Evolutionary conservation across 2,113 vertebrate genomes (phyloP).

Genomic region (Hypocryptadius cinnamomeus): DNA sequence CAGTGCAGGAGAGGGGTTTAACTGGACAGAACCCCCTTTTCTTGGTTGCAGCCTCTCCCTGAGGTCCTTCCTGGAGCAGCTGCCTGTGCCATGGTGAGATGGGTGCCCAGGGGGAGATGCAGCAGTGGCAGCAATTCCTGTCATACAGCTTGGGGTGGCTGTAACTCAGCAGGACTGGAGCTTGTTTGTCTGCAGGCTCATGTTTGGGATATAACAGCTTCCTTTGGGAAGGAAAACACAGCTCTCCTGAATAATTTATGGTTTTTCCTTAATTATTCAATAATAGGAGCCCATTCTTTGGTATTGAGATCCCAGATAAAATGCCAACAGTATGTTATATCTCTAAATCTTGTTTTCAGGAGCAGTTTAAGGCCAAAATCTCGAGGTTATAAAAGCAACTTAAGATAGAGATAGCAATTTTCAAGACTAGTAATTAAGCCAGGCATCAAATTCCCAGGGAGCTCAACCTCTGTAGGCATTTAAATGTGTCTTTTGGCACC

Average conservation of each 20-base stretch:
- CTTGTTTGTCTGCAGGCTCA: background rate
- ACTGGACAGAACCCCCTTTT: background rate
- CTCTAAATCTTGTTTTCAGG: conserved; percentile 9
- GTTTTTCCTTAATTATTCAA: conserved; percentile 41
- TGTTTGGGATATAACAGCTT: background rate
- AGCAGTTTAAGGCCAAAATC: conserved; percentile 3
- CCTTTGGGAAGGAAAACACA: conserved; percentile 6
- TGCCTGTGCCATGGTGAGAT: rapidly evolving
- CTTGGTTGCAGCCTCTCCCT: background rate
- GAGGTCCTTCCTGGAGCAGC: background rate
- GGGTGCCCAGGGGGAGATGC: background rate
- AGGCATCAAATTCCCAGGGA: conserved; percentile 27
- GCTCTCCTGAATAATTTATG: conserved; percentile 26
- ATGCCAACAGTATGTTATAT: background rate
- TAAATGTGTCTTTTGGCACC: conserved; percentile 41
- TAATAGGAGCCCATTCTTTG: conserved; percentile 16
- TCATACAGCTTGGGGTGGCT: background rate
- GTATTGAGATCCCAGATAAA: background rate
- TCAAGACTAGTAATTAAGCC: conserved; percentile 28
- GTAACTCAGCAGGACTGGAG: background rate
- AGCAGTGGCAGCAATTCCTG: background rate
- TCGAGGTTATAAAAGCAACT: conserved; percentile 20
- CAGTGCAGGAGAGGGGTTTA: background rate
- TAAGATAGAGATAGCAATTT: conserved; percentile 38
- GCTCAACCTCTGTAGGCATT: conserved; percentile 8